Conservation (phyloP, 2,797 vertebrate species). For the Amazonetta brasiliensis region DNA sequence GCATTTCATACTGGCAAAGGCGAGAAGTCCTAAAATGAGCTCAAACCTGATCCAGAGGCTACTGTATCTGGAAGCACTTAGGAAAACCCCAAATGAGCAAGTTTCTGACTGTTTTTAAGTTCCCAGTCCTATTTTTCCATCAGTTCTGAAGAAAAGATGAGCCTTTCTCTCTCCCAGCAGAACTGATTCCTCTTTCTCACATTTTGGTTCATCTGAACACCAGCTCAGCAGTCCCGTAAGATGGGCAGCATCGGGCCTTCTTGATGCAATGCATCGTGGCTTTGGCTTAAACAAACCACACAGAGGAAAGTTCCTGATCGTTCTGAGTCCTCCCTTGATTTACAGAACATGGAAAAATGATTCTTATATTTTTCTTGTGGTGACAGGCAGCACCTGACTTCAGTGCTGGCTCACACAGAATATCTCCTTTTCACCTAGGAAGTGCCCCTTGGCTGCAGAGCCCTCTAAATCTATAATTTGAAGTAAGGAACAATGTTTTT, state of each 20-base stretch:
- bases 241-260: not conserved
- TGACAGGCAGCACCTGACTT: not conserved
- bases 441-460: not conserved
- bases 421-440: not conserved
- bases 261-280: rapidly evolving
- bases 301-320: not conserved
- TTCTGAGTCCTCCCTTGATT: rapidly evolving
- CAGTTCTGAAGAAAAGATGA: not conserved
- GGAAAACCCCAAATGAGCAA: rapidly evolving
- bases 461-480: not conserved
- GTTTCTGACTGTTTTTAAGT: not conserved
- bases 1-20: not conserved
- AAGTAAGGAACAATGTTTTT: not conserved
- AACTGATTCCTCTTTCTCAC: not conserved
- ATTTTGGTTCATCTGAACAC: not conserved
- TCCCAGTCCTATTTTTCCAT: not conserved
- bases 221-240: too few species aligned
- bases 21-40: rapidly evolving
- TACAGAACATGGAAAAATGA: not conserved
- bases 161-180: not conserved
- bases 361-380: not conserved
- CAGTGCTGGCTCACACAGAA: rapidly evolving
- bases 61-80: not conserved
- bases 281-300: not conserved
- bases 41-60: not conserved